phyloP scores from a whole-genome alignment of 2,797 vertebrate species.

The Monodelphis domestica region DNA sequence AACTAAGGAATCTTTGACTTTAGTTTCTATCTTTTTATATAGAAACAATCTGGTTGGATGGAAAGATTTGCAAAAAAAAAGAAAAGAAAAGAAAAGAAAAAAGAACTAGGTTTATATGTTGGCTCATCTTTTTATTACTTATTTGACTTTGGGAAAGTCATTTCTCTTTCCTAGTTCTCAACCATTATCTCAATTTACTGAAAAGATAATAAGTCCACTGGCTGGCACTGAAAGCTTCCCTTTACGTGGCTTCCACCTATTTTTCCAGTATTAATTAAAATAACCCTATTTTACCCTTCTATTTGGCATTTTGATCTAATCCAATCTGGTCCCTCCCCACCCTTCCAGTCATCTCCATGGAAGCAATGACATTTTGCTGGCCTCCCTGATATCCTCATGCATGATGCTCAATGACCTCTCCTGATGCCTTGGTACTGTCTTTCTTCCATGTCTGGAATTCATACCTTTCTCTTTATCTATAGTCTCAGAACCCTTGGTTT shows the following conservation, averaged over 20 bases:
- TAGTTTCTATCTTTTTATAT: slow-evolving; percentile 41
- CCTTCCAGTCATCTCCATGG: background rate
- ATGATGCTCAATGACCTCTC: background rate
- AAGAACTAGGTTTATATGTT: background rate
- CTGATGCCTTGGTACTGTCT: background rate
- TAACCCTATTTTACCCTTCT: background rate
- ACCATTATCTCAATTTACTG: background rate
- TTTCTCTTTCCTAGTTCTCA: background rate
- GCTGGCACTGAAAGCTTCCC: background rate
- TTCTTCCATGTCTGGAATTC: background rate
- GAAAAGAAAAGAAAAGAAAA: no score
- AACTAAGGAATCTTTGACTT: slow-evolving; percentile 23
- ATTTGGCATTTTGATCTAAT: background rate
- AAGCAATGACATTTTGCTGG: background rate
- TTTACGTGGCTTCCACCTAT: background rate
- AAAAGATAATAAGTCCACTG: background rate
- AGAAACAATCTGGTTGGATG: background rate
- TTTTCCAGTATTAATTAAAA: background rate
- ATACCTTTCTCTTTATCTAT: background rate
- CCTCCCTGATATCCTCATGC: background rate
- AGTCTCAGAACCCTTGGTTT: background rate
- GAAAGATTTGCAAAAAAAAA: background rate
- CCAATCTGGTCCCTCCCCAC: background rate
- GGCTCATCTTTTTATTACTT: background rate
- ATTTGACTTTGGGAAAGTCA: background rate